Conservation (phyloP, 2,113 vertebrate genomes). For the Notiomystis cincta region DNA sequence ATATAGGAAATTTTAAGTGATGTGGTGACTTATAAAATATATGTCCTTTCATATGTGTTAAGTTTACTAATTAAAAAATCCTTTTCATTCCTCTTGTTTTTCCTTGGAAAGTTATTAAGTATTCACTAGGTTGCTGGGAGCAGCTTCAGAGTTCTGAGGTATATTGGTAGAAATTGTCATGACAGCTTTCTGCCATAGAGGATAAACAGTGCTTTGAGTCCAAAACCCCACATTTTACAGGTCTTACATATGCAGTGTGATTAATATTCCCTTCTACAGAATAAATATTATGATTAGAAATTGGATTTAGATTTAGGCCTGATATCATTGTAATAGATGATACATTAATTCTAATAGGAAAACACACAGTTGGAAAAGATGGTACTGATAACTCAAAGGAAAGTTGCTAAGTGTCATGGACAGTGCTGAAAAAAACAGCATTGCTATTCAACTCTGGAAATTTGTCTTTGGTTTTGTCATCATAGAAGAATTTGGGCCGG, state of each 20-base stretch:
- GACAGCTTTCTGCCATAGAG: neutral
- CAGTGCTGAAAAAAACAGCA: neutral
- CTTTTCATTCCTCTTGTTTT: neutral
- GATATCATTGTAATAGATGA: neutral
- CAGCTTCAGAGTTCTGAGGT: neutral
- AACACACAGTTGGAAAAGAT: neutral
- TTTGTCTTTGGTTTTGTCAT: neutral
- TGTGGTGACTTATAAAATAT: neutral
- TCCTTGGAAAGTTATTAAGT: neutral
- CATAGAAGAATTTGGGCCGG: neutral
- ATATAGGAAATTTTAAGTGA: neutral
- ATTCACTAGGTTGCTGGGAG: neutral
- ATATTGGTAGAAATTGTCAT: neutral
- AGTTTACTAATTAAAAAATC: neutral
- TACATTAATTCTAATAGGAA: neutral
- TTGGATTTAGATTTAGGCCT: neutral
- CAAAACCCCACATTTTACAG: neutral
- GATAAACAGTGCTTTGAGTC: neutral
- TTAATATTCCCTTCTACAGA: neutral
- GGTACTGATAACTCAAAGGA: neutral
- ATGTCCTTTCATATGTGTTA: neutral
- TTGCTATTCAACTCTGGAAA: neutral
- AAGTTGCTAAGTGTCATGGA: neutral
- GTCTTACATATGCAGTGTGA: accelerated
- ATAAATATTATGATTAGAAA: neutral